Conservation (phyloP, 2,888 invertebrate genomes). For the Ophion costatus region DNA sequence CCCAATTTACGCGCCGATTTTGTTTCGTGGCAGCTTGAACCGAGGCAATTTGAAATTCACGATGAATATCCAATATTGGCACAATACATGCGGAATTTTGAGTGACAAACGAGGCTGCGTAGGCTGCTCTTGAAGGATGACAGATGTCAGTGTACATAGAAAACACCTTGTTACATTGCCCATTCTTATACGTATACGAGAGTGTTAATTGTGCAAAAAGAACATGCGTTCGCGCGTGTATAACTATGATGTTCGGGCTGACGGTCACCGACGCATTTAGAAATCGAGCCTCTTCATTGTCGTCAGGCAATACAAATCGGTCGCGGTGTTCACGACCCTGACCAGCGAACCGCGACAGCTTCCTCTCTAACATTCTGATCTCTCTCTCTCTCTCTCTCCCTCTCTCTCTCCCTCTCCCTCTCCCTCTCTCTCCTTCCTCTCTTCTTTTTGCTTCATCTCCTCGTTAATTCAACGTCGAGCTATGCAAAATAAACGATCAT, state of each 20-base stretch:
- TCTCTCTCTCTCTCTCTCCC: conserved; percentile 20
- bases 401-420: not conserved
- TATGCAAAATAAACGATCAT: conserved; percentile 31
- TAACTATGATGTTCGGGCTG: conserved; percentile 46
- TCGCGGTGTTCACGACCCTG: conserved; percentile 63
- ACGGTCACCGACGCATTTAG: conserved; percentile 76
- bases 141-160: not conserved
- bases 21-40: not conserved
- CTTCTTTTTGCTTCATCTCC: not conserved
- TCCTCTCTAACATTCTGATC: conserved; percentile 48
- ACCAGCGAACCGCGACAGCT: conserved; percentile 59
- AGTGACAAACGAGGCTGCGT: not conserved
- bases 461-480: conserved; percentile 12
- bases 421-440: not conserved
- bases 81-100: not conserved
- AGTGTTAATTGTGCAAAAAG: conserved; percentile 29
- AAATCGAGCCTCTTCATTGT: conserved; percentile 61
- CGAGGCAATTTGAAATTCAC: not conserved
- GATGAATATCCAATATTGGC: not conserved
- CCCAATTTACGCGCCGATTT: not conserved
- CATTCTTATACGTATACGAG: not conserved
- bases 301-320: conserved; percentile 59
- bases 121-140: not conserved
- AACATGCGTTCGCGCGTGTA: conserved; percentile 23
- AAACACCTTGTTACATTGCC: not conserved